Percentiles rank a stretch among this genome's conserved stretches.
These are phyloP conservation scores for Corythornis leucogaster DNA, from an alignment of 2,797 vertebrate species.

Conservation along the genomic window DNA sequence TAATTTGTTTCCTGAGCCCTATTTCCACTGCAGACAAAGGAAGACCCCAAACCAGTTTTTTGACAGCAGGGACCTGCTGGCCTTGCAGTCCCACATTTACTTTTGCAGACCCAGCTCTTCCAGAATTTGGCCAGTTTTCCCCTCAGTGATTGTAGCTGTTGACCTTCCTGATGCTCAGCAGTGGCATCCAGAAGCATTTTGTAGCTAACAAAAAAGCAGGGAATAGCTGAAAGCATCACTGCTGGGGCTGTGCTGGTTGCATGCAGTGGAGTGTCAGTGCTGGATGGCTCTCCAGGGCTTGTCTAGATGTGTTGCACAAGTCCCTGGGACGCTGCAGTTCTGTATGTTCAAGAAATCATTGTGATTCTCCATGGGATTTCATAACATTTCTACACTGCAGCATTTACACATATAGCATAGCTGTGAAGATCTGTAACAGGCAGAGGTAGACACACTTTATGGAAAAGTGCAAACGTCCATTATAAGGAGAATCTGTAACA, in stretches of 20 bases:
- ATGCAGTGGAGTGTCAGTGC: accelerated
- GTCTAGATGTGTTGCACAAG: too few relatives aligned
- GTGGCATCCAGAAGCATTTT: background rate
- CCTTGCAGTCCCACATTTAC: background rate
- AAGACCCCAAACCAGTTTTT: background rate
- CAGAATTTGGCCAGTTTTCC: background rate
- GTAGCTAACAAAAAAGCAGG: background rate
- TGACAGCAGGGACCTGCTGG: background rate
- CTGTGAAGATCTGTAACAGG: background rate
- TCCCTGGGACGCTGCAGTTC: background rate
- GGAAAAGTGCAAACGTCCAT: background rate
- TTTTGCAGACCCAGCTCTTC: background rate
- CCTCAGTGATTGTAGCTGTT: background rate
- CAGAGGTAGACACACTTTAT: background rate
- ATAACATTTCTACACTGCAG: background rate
- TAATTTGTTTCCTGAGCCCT: background rate
- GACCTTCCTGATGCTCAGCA: background rate
- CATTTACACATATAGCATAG: background rate
- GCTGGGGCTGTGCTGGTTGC: background rate
- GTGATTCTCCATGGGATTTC: background rate
- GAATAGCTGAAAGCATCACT: background rate
- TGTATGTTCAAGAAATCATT: background rate
- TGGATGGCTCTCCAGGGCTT: background rate
- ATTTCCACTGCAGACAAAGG: background rate
- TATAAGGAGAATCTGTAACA: background rate